These are phyloP conservation scores for Nephila pilipes DNA, from an alignment of 1,140 invertebrate species.

Conservation along the genomic window DNA sequence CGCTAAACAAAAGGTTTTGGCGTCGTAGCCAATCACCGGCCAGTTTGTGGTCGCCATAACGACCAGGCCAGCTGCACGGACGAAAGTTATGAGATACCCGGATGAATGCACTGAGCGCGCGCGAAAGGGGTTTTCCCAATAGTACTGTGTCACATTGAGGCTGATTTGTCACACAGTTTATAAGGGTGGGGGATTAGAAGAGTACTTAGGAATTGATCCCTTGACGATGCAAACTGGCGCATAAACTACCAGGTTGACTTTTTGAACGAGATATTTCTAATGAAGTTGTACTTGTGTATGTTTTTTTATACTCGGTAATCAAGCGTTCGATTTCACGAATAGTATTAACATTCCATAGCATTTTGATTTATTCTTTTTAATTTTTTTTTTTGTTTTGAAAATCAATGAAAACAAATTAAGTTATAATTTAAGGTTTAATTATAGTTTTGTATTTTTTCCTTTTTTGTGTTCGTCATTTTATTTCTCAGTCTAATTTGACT, in stretches of 20 bases:
- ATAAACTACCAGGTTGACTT: neutral
- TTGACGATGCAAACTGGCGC: neutral
- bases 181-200: neutral
- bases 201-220: neutral
- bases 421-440: no score
- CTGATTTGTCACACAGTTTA: neutral
- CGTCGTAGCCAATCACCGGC: slow-evolving; percentile 62
- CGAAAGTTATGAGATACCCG: slow-evolving; percentile 69
- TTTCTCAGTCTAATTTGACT: no score
- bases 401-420: no score
- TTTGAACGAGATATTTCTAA: neutral
- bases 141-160: neutral
- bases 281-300: neutral
- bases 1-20: slow-evolving; percentile 66
- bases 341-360: neutral
- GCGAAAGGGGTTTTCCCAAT: slow-evolving; percentile 26
- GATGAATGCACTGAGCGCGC: slow-evolving; percentile 59
- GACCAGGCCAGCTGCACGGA: slow-evolving; percentile 71
- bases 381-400: neutral
- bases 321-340: neutral
- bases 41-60: slow-evolving; percentile 75
- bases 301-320: neutral
- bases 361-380: neutral
- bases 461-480: no score
- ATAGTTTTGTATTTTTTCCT: no score